Percentiles rank a stretch among this genome's conserved stretches.
phyloP scores from a whole-genome alignment of 2,888 invertebrate genomes.

The Zaprionus lineosus region DNA sequence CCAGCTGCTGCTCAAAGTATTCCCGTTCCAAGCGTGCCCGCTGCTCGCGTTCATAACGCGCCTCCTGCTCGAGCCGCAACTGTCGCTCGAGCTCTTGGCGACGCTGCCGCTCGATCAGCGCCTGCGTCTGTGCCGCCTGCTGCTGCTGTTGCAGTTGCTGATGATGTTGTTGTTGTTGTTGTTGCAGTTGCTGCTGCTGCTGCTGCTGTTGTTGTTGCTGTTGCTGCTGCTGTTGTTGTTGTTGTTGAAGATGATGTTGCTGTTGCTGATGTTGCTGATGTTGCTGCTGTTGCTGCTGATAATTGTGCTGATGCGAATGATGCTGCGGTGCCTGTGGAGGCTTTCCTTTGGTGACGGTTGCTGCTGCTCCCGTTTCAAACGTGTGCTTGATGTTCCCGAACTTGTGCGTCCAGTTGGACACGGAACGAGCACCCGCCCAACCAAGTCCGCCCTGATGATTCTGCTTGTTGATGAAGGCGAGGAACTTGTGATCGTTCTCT shows the following conservation, averaged over 20 bases:
- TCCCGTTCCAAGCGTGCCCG: conserved; percentile 82
- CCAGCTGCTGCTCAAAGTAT: conserved; percentile 69
- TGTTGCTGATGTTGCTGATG: conserved; percentile 78
- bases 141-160: conserved; percentile 37
- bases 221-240: conserved; percentile 83
- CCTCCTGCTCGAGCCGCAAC: conserved; percentile 62
- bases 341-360: conserved; percentile 81
- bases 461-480: conserved; percentile 91
- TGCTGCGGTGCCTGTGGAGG: conserved; percentile 82
- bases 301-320: conserved; percentile 83
- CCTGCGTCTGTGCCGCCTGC: conserved; percentile 49
- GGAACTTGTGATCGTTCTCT: conserved; percentile 92
- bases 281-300: conserved; percentile 83
- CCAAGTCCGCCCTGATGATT: conserved; percentile 84
- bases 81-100: conserved; percentile 82
- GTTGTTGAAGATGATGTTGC: conserved; percentile 81
- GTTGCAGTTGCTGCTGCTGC: conserved; percentile 27
- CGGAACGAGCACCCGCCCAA: conserved; percentile 81
- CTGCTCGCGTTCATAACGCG: conserved; percentile 66
- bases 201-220: conserved; percentile 80
- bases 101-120: conserved; percentile 64
- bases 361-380: conserved; percentile 85
- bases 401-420: conserved; percentile 90
- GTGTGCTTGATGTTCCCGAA: conserved; percentile 92
- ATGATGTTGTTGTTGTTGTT: conserved; percentile 37